Evolutionary conservation across 2,113 vertebrate species (phyloP), one percentile per base, ranked within the genome.

Genomic region (Cephalopholis sonnerati): DNA sequence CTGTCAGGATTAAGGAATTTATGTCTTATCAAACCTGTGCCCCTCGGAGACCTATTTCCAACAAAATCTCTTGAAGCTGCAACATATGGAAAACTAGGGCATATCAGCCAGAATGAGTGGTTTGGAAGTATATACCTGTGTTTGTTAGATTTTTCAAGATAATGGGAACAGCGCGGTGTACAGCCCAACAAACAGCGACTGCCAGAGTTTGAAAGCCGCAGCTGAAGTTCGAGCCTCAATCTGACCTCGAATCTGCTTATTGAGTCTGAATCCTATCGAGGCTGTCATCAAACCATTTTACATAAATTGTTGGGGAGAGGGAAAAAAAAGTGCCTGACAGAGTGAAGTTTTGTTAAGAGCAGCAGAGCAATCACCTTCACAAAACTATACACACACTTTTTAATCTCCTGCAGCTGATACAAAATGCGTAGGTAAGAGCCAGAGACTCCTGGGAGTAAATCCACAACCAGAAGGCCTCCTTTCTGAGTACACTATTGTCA

Each of bases 1-100:
- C 93, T 93, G 91, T 94, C 93, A 94, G 91, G 92, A 92, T 94
- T 93, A 90, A 85, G 86, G 89, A 93, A 92, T 93, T 32, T 36
- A 87, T 87, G 87, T 86, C 87, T 91, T 88, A 91, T 93, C 94
- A 94, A 87, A 90, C 71, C 87, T 71, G 74, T 41, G 51, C 73
- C 84, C 78, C 82, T 75, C 87, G 82, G 88, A 91, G 61, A 88
- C 77, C 74, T 36, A 62, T 72, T 87, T 89, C 84, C 54, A 64
- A 61, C 82, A 77, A 78, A 85, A 77, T 88, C 55, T 58, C 85
- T 84, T 48, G 50, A 78, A 84, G 83, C 80, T 15, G 70, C 63
- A 77, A 39, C 89, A 84, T 80, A 83, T 83, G 79, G 78, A 87
- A 84, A 92, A 88, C 61, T 77, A 51, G 83, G 77, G 39, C 82